Conservation (phyloP, 1,140 invertebrate species). For the Drosophila santomea region DNA sequence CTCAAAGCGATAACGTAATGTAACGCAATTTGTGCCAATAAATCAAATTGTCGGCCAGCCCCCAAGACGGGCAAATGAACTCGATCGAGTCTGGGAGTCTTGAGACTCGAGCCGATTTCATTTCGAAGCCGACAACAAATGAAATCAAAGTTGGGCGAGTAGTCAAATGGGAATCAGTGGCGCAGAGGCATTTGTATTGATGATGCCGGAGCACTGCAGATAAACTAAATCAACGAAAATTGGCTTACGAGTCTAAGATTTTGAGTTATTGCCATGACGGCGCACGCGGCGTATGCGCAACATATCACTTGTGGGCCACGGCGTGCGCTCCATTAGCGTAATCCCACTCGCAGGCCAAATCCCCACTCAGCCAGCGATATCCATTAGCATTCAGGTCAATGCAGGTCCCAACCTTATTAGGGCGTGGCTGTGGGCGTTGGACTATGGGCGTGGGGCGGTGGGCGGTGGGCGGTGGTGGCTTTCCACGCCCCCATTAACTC, state of each 20-base stretch:
- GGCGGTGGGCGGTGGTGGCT: too few species aligned
- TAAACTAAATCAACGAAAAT: slow-evolving; percentile 83
- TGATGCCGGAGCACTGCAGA: slow-evolving; percentile 62
- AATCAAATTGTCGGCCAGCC: slow-evolving; percentile 71
- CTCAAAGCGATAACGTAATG: slow-evolving; percentile 79
- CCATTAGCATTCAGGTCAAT: slow-evolving; percentile 60
- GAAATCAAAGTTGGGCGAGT: slow-evolving; percentile 61
- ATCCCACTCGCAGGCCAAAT: slow-evolving; percentile 36
- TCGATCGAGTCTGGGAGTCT: slow-evolving; percentile 15
- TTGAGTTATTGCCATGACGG: slow-evolving; percentile 68
- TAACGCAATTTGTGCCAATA: slow-evolving; percentile 80
- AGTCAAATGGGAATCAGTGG: slow-evolving; percentile 68
- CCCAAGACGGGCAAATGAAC: slow-evolving; percentile 20
- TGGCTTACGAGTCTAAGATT: slow-evolving; percentile 75
- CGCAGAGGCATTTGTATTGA: slow-evolving; percentile 74
- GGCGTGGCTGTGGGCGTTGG: slow-evolving; percentile 3
- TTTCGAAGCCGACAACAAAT: slow-evolving; percentile 60
- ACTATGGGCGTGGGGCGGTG: too few species aligned
- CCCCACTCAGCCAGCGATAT: slow-evolving; percentile 47
- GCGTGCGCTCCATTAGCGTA: slow-evolving; percentile 29
- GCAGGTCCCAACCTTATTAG: slow-evolving; percentile 43
- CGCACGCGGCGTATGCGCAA: slow-evolving; percentile 69
- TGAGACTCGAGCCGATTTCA: slow-evolving; percentile 14
- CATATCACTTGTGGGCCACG: slow-evolving; percentile 57
- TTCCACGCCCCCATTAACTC: slow-evolving; percentile 39